These are phyloP conservation scores for Macheiramphus alcinus DNA, from an alignment of 2,113 vertebrate species.

Conservation along the genomic window DNA sequence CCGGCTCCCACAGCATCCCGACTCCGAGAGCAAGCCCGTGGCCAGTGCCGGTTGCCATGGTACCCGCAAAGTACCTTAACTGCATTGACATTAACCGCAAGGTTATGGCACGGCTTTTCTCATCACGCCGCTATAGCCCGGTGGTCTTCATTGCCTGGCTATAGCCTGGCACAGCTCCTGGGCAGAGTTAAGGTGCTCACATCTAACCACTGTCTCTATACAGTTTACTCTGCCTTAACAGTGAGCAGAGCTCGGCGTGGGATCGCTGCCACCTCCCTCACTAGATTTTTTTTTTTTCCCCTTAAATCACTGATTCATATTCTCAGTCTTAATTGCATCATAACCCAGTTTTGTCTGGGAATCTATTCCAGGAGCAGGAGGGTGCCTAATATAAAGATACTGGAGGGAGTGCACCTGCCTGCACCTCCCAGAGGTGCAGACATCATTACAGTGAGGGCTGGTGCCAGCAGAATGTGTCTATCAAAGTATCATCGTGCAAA, in stretches of 20 bases:
- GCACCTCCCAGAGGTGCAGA: background rate
- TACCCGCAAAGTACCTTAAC: background rate
- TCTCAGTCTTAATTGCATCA: background rate
- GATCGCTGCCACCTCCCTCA: background rate
- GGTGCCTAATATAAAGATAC: background rate
- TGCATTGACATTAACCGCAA: background rate
- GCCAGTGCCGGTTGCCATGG: background rate
- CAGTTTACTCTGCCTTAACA: background rate
- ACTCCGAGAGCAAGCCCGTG: background rate
- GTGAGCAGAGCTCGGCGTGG: background rate
- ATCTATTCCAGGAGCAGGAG: background rate
- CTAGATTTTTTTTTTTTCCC: background rate
- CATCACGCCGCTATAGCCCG: background rate
- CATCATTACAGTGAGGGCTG: background rate
- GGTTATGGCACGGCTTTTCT: background rate
- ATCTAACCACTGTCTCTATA: background rate
- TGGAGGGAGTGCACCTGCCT: background rate
- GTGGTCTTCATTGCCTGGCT: background rate
- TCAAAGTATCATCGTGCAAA: accelerated
- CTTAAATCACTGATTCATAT: background rate
- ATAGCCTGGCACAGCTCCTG: background rate
- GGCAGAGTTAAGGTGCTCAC: background rate
- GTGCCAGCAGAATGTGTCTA: background rate
- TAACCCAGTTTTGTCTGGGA: background rate
- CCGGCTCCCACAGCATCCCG: background rate